These are phyloP conservation scores for Ganaspis sp. DNA, from an alignment of 1,140 invertebrate species.

Conservation along the genomic window DNA sequence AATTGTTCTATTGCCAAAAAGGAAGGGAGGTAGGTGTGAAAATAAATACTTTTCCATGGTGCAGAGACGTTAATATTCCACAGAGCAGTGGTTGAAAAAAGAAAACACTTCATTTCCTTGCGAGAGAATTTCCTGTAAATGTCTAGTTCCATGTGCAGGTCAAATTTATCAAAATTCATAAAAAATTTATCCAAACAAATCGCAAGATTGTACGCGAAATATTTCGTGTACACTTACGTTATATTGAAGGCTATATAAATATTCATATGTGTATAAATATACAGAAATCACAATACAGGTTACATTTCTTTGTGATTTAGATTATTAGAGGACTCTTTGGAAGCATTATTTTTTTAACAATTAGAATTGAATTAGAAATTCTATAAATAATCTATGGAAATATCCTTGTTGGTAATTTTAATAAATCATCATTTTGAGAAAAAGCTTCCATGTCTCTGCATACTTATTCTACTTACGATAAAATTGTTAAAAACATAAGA, in stretches of 20 bases:
- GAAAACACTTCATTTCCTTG: neutral
- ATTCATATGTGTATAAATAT: no score
- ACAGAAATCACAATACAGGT: no score
- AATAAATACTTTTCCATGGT: conserved; percentile 6
- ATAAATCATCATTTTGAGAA: neutral
- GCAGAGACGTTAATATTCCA: neutral
- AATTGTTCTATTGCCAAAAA: conserved; percentile 24
- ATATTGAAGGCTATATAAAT: no score
- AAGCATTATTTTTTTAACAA: neutral
- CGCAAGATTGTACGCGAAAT: neutral
- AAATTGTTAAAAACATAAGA: no score
- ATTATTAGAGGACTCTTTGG: no score
- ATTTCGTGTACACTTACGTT: no score
- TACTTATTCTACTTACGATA: neutral
- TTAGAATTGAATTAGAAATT: neutral
- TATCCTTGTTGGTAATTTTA: no score
- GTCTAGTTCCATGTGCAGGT: neutral
- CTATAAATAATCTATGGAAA: no score
- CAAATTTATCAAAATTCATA: neutral
- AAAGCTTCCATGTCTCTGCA: conserved; percentile 1
- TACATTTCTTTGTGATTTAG: no score
- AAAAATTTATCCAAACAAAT: neutral
- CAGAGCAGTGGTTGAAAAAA: conserved; percentile 7
- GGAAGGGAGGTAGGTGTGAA: conserved; percentile 26
- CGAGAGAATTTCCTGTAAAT: conserved; percentile 5